Conservation (phyloP, 2,113 vertebrate genomes). For the Ancistrus triradiatus region DNA sequence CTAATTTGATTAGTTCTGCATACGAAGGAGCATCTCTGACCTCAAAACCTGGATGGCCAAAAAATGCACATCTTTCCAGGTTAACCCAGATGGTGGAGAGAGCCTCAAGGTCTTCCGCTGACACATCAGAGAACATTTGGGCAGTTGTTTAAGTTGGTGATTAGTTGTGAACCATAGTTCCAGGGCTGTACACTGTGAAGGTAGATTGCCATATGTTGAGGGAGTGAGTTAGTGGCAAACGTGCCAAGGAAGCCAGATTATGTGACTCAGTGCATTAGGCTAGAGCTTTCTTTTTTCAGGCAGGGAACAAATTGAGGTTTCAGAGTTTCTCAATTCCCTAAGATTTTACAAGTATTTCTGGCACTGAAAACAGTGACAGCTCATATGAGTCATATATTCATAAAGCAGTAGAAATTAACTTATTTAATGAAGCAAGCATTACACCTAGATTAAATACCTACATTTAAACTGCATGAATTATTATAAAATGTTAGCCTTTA, state of each 20-base stretch:
- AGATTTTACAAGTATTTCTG: too few species aligned
- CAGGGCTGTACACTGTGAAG: constrained; percentile 15
- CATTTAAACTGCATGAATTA: too few species aligned
- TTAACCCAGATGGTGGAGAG: constrained; percentile 12
- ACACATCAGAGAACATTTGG: constrained; percentile 33
- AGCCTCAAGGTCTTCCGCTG: constrained; percentile 7
- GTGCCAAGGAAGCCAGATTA: constrained; percentile 25
- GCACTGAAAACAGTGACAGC: too few species aligned
- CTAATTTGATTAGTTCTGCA: constrained; percentile 50
- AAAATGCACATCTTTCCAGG: constrained; percentile 28
- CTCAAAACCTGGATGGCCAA: constrained; percentile 35
- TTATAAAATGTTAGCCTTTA: too few species aligned
- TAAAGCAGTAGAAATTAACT: too few species aligned
- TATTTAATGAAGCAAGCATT: too few species aligned
- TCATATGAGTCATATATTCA: too few species aligned
- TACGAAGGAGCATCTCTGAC: constrained; percentile 33
- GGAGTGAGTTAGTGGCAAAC: constrained; percentile 16
- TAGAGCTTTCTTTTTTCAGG: neutral
- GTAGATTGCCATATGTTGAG: constrained; percentile 44
- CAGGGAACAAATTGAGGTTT: constrained; percentile 9
- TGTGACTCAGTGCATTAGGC: constrained; percentile 40
- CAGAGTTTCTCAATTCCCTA: neutral
- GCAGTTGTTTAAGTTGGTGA: constrained; percentile 27
- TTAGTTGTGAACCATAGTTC: constrained; percentile 26
- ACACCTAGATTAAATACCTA: too few species aligned